Evolutionary conservation across 2,888 invertebrate species (phyloP), one percentile per base, ranked within the genome.

Genomic region (Acleris cristana): DNA sequence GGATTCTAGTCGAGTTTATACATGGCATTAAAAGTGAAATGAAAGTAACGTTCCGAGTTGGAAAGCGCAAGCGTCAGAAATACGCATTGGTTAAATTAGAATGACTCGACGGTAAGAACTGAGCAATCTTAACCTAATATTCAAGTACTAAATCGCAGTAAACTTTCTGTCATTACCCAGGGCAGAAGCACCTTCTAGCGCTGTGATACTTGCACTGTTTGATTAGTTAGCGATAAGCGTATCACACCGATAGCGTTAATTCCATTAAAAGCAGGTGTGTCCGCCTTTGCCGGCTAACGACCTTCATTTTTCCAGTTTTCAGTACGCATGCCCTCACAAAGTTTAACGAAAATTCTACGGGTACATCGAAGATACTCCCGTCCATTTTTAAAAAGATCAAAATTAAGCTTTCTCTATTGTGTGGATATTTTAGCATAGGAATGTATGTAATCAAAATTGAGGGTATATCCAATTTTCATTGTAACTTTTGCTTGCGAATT

Each of bases 261-360:
- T 72, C 75, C 76, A 76, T 77, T 76, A 74, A 75, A 76, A 40
- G 40, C 81, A 81, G 79, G 80, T 80, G 78, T 77, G 76, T 63
- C 68, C 72, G 72, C 72, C 72, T 64, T 53, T 56, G 56, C 58
- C 30, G 53, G 40, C 57, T 52, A 67, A 58, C 69, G 72, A 67
- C 71, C 73, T 71, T 68, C 72, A 64, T 55, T n/a, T 60, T 60
- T 73, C 69, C 62, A 71, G 68, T 59, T 30, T 67, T 63, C 34
- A 58, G 67, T 67, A 21, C 67, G 26, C 23, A 19, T 67, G 67
- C 49, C 63, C 62, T 48, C 2, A 26, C 14, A 21, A 10, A 34
- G 14, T 26, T 34, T 18, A 21, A 2, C 1, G 16, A 14, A 44
- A 44, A 44, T 44, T 44, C 16, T 3, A 44, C 44, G 44, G 5